phyloP scores from a whole-genome alignment of 2,797 vertebrate genomes.

The Anabacerthia variegaticeps region DNA sequence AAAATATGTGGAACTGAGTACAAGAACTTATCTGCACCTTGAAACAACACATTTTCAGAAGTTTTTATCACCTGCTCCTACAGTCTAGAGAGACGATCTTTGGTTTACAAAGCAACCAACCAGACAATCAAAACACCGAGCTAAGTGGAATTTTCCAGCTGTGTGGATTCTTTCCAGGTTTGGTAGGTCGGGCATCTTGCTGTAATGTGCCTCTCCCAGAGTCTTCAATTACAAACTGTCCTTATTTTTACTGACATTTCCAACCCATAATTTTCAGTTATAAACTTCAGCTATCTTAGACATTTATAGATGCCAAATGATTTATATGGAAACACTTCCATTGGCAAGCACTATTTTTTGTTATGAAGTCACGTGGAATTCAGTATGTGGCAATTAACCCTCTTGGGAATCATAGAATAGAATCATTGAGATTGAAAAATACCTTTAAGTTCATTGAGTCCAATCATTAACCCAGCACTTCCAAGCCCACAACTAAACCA shows the following conservation, averaged over 20 bases:
- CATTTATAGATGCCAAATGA: not conserved
- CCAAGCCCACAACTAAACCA: not conserved
- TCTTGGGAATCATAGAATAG: not conserved
- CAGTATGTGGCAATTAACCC: not conserved
- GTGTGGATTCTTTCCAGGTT: not conserved
- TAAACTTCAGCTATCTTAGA: not conserved
- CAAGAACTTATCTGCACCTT: not conserved
- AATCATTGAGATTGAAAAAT: not conserved
- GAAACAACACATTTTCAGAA: not conserved
- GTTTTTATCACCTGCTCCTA: not conserved
- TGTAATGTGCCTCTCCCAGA: not conserved
- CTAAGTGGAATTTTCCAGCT: not conserved
- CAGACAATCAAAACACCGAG: not conserved
- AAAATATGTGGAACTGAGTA: not conserved
- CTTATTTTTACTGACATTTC: not conserved
- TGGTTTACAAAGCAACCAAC: not conserved
- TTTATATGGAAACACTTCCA: not conserved
- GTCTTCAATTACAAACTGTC: not conserved
- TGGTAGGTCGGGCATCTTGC: not conserved
- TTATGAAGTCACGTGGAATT: not conserved
- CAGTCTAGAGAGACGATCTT: not conserved
- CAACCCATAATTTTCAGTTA: not conserved
- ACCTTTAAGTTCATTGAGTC: not conserved
- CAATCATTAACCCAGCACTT: not conserved
- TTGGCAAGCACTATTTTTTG: not conserved